A percentile compares a stretch with the other conserved stretches of the same genome.
Evolutionary conservation across 1,140 invertebrate species (phyloP).

Genomic region (Parapsyche elsis): DNA sequence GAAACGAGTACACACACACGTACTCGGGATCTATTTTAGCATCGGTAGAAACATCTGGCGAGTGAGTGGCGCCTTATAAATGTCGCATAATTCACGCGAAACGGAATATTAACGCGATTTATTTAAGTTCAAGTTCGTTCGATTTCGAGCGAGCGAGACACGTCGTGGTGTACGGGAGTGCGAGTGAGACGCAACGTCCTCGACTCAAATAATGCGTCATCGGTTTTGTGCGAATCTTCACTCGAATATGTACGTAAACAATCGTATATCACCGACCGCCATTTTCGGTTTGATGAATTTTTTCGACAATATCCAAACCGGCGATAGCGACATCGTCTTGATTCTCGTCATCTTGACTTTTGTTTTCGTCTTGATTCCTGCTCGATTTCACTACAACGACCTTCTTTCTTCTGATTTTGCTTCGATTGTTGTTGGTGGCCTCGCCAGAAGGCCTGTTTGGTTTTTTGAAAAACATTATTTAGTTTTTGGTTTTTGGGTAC

Average conservation of each 20-base stretch:
- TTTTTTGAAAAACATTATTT: slow-evolving; percentile 49
- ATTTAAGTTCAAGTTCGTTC: no score
- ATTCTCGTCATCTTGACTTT: background rate
- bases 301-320: background rate
- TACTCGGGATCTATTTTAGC: background rate
- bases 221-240: background rate
- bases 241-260: background rate
- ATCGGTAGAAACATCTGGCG: background rate
- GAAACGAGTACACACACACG: background rate
- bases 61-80: background rate
- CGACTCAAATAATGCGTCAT: background rate
- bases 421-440: background rate
- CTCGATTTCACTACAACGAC: slow-evolving; percentile 34
- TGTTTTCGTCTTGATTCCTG: slow-evolving; percentile 32
- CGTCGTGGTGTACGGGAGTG: no score
- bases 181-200: no score
- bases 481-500: background rate
- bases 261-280: slow-evolving; percentile 34
- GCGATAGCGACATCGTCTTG: slow-evolving; percentile 1
- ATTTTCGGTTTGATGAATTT: slow-evolving; percentile 25
- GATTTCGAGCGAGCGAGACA: no score
- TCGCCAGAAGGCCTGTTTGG: slow-evolving; percentile 23
- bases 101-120: background rate
- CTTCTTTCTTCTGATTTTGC: slow-evolving; percentile 49
- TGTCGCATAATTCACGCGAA: background rate